Conservation (phyloP, 2,797 vertebrate species). For the Ciconia nigra region DNA sequence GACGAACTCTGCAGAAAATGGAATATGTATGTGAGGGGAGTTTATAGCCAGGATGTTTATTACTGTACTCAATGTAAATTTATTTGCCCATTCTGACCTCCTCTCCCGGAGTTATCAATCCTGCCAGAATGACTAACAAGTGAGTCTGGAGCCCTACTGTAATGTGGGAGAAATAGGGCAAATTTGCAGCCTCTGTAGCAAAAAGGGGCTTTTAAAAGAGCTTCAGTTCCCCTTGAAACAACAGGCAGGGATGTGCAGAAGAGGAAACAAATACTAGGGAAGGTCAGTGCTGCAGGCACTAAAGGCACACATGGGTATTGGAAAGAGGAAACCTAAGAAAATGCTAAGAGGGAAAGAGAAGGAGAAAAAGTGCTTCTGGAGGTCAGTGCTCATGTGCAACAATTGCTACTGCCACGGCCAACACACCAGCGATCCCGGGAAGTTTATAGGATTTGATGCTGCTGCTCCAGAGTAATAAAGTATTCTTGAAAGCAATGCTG, state of each 20-base stretch:
- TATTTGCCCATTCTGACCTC: neutral
- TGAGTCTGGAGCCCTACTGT: neutral
- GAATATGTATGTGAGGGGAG: neutral
- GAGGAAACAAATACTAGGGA: neutral
- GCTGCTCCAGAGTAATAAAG: neutral
- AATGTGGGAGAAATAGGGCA: rapidly evolving
- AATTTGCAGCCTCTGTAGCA: neutral
- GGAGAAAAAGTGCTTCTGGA: neutral
- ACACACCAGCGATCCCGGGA: neutral
- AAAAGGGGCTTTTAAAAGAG: neutral
- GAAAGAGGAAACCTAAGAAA: neutral
- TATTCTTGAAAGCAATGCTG: neutral
- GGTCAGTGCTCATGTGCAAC: neutral
- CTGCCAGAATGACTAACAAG: neutral
- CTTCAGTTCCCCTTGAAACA: neutral
- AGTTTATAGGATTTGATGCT: neutral
- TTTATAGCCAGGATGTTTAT: neutral
- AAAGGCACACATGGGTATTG: neutral
- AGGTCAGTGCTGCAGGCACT: neutral
- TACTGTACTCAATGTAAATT: neutral
- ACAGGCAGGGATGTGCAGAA: neutral
- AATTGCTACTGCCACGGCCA: neutral
- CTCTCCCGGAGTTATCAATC: rapidly evolving
- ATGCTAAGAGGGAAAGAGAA: neutral
- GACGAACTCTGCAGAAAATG: neutral